Evolutionary conservation across 2,113 vertebrate species (phyloP), one percentile per base, ranked within the genome.

Genomic region (Cyprinodon brontotheroides): DNA sequence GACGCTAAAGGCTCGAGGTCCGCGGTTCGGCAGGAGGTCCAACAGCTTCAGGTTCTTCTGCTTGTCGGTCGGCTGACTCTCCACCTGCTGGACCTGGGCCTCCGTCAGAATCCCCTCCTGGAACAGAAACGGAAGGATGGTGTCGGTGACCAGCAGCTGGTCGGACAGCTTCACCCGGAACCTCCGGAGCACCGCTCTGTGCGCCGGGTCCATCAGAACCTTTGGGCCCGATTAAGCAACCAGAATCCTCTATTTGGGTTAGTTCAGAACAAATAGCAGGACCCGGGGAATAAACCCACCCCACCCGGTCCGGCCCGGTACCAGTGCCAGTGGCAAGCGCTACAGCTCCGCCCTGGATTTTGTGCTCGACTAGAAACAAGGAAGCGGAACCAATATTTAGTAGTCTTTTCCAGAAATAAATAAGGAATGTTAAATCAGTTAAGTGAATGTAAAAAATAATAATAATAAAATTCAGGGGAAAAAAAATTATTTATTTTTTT

Each of bases 41-140:
- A 99, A 93, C 14, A 99, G 93, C 80, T 92, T 90, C 84, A 96
- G 92, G 0, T 90, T 94, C 74, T 93, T 95, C 62, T 91, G 91
- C 43, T 92, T 92, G 74, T 92, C 93, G 9, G 95, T 96, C 38
- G 83, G 71, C 83, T 96, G 94, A 1, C 94, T 88, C 88, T 93
- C 93, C 86, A 99, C 96, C 81, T 96, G 95, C 79, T 99, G 94
- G 70, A 97, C 82, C 0, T 98, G 95, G 11, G 85, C 84, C 68
- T 93, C 92, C 0, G 95, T 97, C 68, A 99, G 86, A 72, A 98
- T 82, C 7, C 93, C 91, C 91, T 99, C 97, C 90, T 99, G 97
- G 82, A 94, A 97, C 83, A 99, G 94, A 41, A 96, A 94, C 39
- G 96, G 96, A 84, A 98, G 90, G 68, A 98, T 92, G 2, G 94